Evolutionary conservation across 2,113 vertebrate genomes (phyloP).

Genomic region (Catharus fuscescens): DNA sequence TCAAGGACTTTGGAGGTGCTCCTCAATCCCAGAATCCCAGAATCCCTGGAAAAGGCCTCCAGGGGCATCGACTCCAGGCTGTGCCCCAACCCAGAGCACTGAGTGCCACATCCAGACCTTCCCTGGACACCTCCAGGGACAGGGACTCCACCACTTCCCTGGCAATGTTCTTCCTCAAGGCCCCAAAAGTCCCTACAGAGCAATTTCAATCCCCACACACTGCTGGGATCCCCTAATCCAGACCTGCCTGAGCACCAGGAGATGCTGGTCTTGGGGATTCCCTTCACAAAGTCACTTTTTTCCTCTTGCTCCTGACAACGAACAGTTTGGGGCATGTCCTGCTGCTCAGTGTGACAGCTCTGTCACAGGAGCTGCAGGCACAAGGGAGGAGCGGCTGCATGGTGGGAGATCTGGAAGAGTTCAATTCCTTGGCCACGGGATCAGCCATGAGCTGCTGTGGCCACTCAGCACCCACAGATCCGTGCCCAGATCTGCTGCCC

Average conservation of each 20-base stretch:
- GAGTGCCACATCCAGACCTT: fast-evolving
- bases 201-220: fast-evolving
- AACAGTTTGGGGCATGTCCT: not conserved
- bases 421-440: not conserved
- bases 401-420: not conserved
- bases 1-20: not conserved
- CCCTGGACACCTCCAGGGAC: not conserved
- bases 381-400: fast-evolving
- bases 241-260: not conserved
- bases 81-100: not conserved
- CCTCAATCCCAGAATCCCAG: not conserved
- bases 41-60: not conserved
- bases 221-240: not conserved
- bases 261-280: not conserved
- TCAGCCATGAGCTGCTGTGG: not conserved
- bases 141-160: not conserved
- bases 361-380: not conserved
- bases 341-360: not conserved
- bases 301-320: not conserved
- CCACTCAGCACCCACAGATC: not conserved
- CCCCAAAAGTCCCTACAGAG: fast-evolving
- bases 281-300: fast-evolving
- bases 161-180: not conserved
- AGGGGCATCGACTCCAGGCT: fast-evolving
- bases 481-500: fast-evolving